A percentile compares a stretch with the other conserved stretches of the same genome.
Conservation (phyloP, 1,140 invertebrate species). For the Saccostrea glomerata region DNA sequence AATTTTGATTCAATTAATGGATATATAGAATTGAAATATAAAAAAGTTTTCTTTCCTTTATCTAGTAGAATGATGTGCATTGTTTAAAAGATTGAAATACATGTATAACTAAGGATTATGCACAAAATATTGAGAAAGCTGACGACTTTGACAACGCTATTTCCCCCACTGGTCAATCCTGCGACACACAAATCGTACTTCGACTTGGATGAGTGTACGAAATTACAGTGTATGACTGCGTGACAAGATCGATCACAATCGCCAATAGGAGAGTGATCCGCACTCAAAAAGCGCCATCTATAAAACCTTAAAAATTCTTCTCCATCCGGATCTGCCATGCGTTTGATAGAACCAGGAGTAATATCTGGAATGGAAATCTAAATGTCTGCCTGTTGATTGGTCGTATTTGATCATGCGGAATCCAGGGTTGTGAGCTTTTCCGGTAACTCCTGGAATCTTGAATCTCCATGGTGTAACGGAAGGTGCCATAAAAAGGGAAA, state of each 20-base stretch:
- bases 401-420: constrained; percentile 93
- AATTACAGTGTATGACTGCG: constrained; percentile 49
- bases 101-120: not conserved
- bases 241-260: constrained; percentile 38
- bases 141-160: not conserved
- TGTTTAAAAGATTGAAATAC: too few relatives aligned
- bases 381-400: constrained; percentile 88
- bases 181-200: not conserved
- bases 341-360: constrained; percentile 44
- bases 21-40: too few relatives aligned
- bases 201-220: constrained; percentile 12
- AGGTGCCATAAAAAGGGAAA: constrained; percentile 65
- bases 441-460: constrained; percentile 43
- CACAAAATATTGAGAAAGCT: not conserved
- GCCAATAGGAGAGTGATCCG: not conserved
- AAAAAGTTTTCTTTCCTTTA: too few relatives aligned
- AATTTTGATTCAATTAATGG: too few relatives aligned
- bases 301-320: constrained; percentile 42
- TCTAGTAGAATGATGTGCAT: too few relatives aligned
- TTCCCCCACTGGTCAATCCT: not conserved
- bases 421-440: constrained; percentile 86
- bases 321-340: constrained; percentile 29
- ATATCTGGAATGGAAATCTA: constrained; percentile 83
- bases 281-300: constrained; percentile 44
- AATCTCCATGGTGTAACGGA: constrained; percentile 72